Base-by-base conservation (phyloP, 2,113 vertebrate species). In the Phyllopteryx taeniolatus region DNA sequence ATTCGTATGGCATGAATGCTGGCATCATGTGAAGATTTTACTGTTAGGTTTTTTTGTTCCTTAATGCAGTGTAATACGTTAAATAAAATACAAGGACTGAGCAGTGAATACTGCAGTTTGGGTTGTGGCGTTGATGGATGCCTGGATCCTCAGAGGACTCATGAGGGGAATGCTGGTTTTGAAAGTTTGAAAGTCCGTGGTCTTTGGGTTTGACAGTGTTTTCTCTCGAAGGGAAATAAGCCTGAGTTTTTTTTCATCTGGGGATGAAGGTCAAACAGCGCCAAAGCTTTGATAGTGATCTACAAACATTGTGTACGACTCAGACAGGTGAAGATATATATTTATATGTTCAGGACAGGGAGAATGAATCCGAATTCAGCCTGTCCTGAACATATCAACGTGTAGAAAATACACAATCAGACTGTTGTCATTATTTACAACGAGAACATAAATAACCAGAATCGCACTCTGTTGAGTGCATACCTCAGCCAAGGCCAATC, bases 31-130 rank as follows among this genome's bases (percentile, higher is more conserved):
- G 20, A 87, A 88, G 77, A 80, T 76, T 86, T 90, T 91, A 15
- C 83, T 88, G 85, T 89, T 74, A 78, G 82, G 79, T 88, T 86
- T 90, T 88, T 90, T 88, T 89, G 87, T 90, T 85, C 85, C 67
- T 83, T 87, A 91, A 91, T 89, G 87, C 85, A 85, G 86, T 90
- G 78, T 90, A 92, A 92, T 91, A 93, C 91, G 88, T 89, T 85
- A 81, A 88, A 92, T 92, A 92, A 92, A 92, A 91, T 88, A 92
- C 87, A 80, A n/a, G 70, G 85, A 86, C 89, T 89, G 80, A 79
- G 85, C 79, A 53, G 63, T 79, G 87, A 84, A 83, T 82, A 81
- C 64, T 81, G 75, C 75, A 33, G 88, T 86, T 88, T 68, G 69
- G 78, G 70, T 71, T 88, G 13, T 90, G 90, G 88, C 90, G 91